phyloP scores from a whole-genome alignment of 2,113 vertebrate genomes.

The Mirza zaza region DNA sequence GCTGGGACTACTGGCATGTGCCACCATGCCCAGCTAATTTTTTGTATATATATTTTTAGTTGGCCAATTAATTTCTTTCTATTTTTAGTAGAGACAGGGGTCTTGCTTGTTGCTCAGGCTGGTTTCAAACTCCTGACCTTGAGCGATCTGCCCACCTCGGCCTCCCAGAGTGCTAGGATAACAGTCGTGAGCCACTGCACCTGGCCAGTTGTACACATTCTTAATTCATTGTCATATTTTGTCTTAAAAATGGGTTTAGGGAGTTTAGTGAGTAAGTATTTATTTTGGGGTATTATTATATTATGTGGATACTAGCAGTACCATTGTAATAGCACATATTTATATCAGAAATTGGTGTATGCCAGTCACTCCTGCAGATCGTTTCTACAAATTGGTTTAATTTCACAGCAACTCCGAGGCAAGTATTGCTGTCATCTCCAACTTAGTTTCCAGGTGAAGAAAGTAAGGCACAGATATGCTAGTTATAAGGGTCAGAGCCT shows the following conservation, averaged over 20 bases:
- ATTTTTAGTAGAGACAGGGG: too few relatives aligned
- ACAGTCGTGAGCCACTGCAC: too few relatives aligned
- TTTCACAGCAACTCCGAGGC: background rate
- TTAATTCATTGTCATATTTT: background rate
- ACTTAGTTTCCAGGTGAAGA: background rate
- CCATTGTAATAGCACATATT: background rate
- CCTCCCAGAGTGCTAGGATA: too few relatives aligned
- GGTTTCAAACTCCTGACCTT: too few relatives aligned
- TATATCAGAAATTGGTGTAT: background rate
- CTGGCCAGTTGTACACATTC: background rate
- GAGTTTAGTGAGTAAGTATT: background rate
- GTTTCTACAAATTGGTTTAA: background rate
- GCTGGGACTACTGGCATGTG: too few relatives aligned
- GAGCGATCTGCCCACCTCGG: too few relatives aligned
- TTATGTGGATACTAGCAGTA: background rate
- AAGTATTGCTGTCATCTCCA: background rate
- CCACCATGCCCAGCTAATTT: too few relatives aligned
- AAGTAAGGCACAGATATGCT: background rate
- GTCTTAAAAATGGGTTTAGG: conserved; percentile 27
- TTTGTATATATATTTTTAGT: too few relatives aligned
- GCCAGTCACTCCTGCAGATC: background rate
- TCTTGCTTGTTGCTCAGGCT: too few relatives aligned
- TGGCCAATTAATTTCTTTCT: too few relatives aligned
- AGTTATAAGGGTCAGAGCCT: background rate
- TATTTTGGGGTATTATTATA: background rate